Evolutionary conservation across 2,888 invertebrate species (phyloP).

Genomic region (Xestobium rufovillosum): DNA sequence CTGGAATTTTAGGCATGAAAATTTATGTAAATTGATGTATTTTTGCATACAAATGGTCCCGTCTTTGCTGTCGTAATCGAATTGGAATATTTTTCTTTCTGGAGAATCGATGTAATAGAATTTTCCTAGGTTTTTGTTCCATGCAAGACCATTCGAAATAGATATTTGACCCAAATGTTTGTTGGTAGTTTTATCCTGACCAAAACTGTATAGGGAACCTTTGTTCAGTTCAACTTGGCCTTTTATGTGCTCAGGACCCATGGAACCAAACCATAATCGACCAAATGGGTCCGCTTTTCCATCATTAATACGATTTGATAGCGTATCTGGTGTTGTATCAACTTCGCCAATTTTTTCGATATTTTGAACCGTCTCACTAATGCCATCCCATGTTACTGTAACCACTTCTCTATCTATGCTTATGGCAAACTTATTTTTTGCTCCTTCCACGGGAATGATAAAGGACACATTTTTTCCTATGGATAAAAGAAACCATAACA

Average conservation of each 20-base stretch:
- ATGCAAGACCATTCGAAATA: slow-evolving; percentile 59
- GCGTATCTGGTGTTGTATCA: slow-evolving; percentile 46
- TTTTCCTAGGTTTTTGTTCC: slow-evolving; percentile 57
- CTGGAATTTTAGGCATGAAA: slow-evolving; percentile 42
- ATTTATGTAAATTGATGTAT: slow-evolving; percentile 1
- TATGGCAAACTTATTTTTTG: slow-evolving; percentile 55
- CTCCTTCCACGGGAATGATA: slow-evolving; percentile 58
- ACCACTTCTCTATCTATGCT: slow-evolving; percentile 53
- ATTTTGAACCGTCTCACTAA: slow-evolving; percentile 45
- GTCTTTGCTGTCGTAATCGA: slow-evolving; percentile 55
- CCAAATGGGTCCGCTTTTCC: slow-evolving; percentile 72
- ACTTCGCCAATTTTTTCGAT: slow-evolving; percentile 50
- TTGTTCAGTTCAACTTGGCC: slow-evolving; percentile 21
- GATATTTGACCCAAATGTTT: slow-evolving; percentile 21
- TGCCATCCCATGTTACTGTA: slow-evolving; percentile 59
- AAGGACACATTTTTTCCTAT: too few relatives aligned
- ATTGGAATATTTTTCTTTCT: slow-evolving; percentile 55
- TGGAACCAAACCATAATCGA: slow-evolving; percentile 52
- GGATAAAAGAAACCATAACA: too few relatives aligned
- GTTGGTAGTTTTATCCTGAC: slow-evolving; percentile 18
- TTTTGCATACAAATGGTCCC: slow-evolving; percentile 41
- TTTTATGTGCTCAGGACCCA: slow-evolving; percentile 25
- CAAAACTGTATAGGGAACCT: slow-evolving; percentile 24
- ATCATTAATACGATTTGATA: slow-evolving; percentile 64
- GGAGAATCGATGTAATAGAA: slow-evolving; percentile 71